Percentiles rank a stretch among this genome's conserved stretches.
phyloP scores from a whole-genome alignment of 2,113 vertebrate species.

The Panurus biarmicus region DNA sequence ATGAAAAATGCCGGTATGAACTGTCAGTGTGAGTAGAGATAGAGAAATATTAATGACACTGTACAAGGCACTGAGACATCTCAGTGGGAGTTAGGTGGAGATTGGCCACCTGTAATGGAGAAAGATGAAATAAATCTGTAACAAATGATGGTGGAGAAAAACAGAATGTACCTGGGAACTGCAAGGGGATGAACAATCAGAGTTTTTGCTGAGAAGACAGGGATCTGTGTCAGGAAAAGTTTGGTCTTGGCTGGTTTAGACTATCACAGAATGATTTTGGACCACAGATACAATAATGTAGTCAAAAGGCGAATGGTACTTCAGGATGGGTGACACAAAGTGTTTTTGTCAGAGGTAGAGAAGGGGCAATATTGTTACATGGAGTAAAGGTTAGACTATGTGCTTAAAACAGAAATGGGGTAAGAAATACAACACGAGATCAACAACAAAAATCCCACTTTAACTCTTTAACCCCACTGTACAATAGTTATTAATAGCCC shows the following conservation, averaged over 20 bases:
- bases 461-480: not conserved
- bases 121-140: conserved; percentile 13
- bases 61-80: not conserved
- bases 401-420: not conserved
- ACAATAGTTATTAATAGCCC: not conserved
- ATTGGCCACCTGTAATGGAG: not conserved
- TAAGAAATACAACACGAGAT: not conserved
- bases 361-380: not conserved
- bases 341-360: not conserved
- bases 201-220: not conserved
- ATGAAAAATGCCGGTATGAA: not conserved
- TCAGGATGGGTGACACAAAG: not conserved
- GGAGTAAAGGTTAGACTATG: not conserved
- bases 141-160: not conserved
- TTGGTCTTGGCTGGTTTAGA: not conserved
- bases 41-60: not conserved
- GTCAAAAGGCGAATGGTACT: not conserved
- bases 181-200: not conserved
- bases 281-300: not conserved
- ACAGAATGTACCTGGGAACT: not conserved
- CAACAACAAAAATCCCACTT: not conserved
- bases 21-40: not conserved
- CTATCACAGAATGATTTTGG: not conserved
- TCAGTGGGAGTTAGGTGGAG: not conserved
- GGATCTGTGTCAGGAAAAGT: not conserved